A percentile compares a stretch with the other conserved stretches of the same genome.
Evolutionary conservation across 2,888 invertebrate species (phyloP).

Genomic region (Drosophila bunnanda): DNA sequence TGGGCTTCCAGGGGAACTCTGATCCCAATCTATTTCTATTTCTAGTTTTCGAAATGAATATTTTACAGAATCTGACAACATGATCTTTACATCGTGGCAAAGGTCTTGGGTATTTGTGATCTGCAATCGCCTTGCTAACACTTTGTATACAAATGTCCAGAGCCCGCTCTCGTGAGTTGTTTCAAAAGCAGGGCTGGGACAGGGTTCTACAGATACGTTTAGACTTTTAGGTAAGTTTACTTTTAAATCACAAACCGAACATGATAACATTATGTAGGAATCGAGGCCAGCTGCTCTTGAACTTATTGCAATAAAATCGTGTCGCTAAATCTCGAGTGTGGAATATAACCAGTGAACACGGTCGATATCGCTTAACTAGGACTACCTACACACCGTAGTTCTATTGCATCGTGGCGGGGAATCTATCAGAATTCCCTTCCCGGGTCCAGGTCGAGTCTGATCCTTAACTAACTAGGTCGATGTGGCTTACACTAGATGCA

Average conservation of each 20-base stretch:
- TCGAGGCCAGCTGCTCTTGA: slow-evolving; percentile 30
- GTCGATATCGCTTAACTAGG: slow-evolving; percentile 33
- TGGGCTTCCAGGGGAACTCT: slow-evolving; percentile 5
- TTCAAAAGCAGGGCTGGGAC: slow-evolving; percentile 27
- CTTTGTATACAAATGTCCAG: slow-evolving; percentile 13
- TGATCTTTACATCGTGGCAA: slow-evolving; percentile 7
- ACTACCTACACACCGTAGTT: slow-evolving; percentile 46
- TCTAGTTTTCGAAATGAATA: background rate
- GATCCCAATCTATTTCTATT: background rate
- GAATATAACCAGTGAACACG: slow-evolving; percentile 38
- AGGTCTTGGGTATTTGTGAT: background rate
- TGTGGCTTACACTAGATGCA: slow-evolving; percentile 29
- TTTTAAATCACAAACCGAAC: slow-evolving; percentile 35
- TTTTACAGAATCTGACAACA: slow-evolving; percentile 9
- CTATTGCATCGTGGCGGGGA: slow-evolving; percentile 43
- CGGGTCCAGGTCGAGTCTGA: slow-evolving; percentile 26
- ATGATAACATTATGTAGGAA: slow-evolving; percentile 28
- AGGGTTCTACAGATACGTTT: background rate
- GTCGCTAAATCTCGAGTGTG: slow-evolving; percentile 26
- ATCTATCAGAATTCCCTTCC: slow-evolving; percentile 48
- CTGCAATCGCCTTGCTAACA: slow-evolving; percentile 4
- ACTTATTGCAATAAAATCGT: slow-evolving; percentile 24
- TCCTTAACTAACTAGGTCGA: slow-evolving; percentile 23
- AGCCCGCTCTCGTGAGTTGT: slow-evolving; percentile 1
- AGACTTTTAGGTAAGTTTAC: slow-evolving; percentile 13